Percentiles rank a stretch among this genome's conserved stretches.
Evolutionary conservation across 1,140 invertebrate genomes (phyloP).

Genomic region (Anadara kagoshimensis): DNA sequence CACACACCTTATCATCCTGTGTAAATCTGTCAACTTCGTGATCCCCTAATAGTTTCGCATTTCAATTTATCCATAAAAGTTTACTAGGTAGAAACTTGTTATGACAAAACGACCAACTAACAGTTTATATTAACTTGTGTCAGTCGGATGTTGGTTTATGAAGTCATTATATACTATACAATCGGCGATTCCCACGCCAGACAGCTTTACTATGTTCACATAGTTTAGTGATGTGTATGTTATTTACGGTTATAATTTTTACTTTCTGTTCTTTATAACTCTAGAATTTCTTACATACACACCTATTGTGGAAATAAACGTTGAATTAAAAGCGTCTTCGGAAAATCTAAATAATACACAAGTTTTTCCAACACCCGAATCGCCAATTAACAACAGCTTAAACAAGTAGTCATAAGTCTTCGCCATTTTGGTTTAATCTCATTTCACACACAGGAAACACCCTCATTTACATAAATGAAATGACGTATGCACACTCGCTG

Average conservation of each 20-base stretch:
- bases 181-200: background rate
- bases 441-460: slow-evolving; percentile 67
- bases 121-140: slow-evolving; percentile 15
- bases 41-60: too few species aligned
- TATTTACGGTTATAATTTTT: background rate
- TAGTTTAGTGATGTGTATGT: background rate
- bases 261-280: background rate
- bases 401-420: slow-evolving; percentile 99
- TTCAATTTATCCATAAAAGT: too few species aligned
- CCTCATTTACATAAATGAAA: slow-evolving; percentile 66
- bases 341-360: slow-evolving; percentile 98
- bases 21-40: too few species aligned
- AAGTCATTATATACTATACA: slow-evolving; percentile 8
- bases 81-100: too few species aligned
- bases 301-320: slow-evolving; percentile 85
- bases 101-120: background rate
- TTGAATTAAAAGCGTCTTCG: slow-evolving; percentile 98
- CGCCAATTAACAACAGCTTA: slow-evolving; percentile 97
- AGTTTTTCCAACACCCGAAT: slow-evolving; percentile 98
- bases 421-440: slow-evolving; percentile 69
- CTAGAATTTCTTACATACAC: slow-evolving; percentile 11
- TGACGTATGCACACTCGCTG: slow-evolving; percentile 46
- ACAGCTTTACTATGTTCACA: slow-evolving; percentile 2
- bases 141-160: slow-evolving; percentile 7
- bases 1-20: too few species aligned